Percentiles rank a stretch among this genome's conserved stretches.
phyloP scores from a whole-genome alignment of 37 sponge, comb jelly and placozoan species.

The Amphimedon queenslandica region DNA sequence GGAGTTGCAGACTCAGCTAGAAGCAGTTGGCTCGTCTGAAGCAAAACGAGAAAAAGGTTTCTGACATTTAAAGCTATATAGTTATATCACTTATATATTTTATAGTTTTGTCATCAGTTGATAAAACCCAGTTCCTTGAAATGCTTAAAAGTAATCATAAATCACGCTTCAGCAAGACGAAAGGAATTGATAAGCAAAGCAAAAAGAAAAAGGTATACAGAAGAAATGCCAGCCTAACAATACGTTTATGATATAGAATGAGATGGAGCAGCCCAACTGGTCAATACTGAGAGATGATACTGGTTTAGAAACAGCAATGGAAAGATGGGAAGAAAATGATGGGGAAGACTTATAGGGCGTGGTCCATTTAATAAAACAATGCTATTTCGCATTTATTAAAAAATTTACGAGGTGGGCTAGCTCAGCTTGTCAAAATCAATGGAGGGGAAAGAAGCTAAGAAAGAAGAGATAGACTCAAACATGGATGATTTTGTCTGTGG shows the following conservation, averaged over 20 bases:
- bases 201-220: too few species aligned
- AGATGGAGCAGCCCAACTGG: constrained; percentile 16
- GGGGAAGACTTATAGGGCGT: too few species aligned
- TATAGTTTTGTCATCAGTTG: constrained; percentile 37
- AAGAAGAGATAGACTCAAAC: too few species aligned
- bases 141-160: constrained; percentile 36
- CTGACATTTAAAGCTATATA: neutral
- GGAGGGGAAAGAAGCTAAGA: too few species aligned
- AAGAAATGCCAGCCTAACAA: too few species aligned
- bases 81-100: neutral
- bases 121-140: constrained; percentile 48
- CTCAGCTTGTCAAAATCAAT: too few species aligned
- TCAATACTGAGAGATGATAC: constrained; percentile 21
- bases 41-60: constrained; percentile 63
- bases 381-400: too few species aligned
- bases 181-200: neutral
- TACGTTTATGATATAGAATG: neutral
- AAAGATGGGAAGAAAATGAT: too few species aligned
- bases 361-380: too few species aligned
- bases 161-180: neutral
- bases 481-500: neutral
- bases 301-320: neutral
- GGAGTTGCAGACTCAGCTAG: constrained; percentile 41
- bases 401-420: too few species aligned
- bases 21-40: constrained; percentile 60